Percentiles rank a stretch among this genome's conserved stretches.
Conservation (phyloP, 2,797 vertebrate genomes). For the Limnodromus scolopaceus region DNA sequence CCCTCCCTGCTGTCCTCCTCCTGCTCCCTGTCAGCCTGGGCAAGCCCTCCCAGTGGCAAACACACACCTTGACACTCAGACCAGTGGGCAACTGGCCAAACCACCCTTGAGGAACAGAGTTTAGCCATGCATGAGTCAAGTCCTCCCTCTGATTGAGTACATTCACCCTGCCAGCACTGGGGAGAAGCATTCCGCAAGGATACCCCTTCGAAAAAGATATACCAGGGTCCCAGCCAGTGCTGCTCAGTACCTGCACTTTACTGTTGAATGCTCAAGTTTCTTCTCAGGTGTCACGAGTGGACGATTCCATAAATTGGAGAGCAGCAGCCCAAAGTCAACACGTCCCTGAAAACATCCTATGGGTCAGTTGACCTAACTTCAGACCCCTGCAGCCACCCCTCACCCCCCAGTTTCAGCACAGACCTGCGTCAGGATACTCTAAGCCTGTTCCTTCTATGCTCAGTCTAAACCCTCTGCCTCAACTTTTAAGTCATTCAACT, state of each 20-base stretch:
- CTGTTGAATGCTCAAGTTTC: neutral
- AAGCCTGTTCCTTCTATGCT: neutral
- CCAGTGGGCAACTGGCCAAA: neutral
- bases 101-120: neutral
- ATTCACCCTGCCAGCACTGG: neutral
- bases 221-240: neutral
- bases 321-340: neutral
- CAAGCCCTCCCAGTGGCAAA: neutral
- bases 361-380: neutral
- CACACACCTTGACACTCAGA: neutral
- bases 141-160: neutral
- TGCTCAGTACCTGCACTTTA: neutral
- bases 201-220: accelerated
- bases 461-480: neutral
- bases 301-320: neutral
- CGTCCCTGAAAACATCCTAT: neutral
- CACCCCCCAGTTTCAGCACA: neutral
- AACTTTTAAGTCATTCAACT: conserved; percentile 18
- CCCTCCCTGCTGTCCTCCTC: neutral
- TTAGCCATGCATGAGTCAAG: neutral
- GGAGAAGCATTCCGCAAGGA: neutral
- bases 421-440: neutral
- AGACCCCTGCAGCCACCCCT: neutral
- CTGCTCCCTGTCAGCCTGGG: neutral
- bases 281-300: neutral